Percentiles rank a stretch among this genome's conserved stretches.
phyloP scores from a whole-genome alignment of 2,797 vertebrate genomes.

The Acrocephalus scirpaceus region DNA sequence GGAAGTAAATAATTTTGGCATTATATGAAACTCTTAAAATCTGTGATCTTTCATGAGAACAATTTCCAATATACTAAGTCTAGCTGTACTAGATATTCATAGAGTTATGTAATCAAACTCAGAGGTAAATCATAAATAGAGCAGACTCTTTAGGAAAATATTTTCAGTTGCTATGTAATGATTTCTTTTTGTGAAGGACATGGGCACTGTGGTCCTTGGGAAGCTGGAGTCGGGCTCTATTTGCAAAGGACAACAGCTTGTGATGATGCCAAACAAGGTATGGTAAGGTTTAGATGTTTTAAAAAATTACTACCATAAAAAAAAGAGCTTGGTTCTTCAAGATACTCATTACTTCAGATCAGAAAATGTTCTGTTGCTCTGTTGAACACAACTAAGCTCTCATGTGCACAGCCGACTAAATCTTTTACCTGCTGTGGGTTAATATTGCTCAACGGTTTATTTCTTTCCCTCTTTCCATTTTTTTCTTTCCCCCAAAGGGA shows the following conservation, averaged over 20 bases:
- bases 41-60: not conserved
- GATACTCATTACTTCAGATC: not conserved
- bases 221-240: conserved; percentile 96
- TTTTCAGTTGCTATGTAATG: not conserved
- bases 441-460: not conserved
- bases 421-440: not conserved
- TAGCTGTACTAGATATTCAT: not conserved
- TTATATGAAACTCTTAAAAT: not conserved
- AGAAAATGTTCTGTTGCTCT: not conserved
- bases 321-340: not conserved
- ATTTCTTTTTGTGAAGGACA: conserved; percentile 84
- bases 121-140: not conserved
- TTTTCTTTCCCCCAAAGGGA: not conserved
- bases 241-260: conserved; percentile 95
- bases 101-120: not conserved
- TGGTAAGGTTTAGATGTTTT: not conserved
- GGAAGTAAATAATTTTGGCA: not conserved
- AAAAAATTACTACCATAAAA: not conserved
- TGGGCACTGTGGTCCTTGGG: conserved; percentile 96
- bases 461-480: not conserved
- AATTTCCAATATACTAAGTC: not conserved
- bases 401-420: not conserved
- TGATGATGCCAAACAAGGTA: conserved; percentile 99
- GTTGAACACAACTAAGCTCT: not conserved
- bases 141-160: not conserved